Base-by-base conservation (phyloP, 2,888 invertebrate species). In the Rhodophaea formosa region DNA sequence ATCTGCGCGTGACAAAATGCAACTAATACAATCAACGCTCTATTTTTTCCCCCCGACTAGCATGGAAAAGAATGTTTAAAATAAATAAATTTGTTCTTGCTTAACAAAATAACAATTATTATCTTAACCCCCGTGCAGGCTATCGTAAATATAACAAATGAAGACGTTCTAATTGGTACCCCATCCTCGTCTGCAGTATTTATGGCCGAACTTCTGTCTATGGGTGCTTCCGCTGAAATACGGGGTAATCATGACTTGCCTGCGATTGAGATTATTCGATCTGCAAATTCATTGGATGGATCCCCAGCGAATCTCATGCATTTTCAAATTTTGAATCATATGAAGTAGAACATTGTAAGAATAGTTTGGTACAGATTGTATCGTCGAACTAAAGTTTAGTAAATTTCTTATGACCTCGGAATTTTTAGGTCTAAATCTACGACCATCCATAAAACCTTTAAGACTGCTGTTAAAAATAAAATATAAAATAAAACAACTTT, bases 191-290 rank as follows among this genome's bases (percentile, higher is more conserved):
- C 54, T 30, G 44, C 30, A 32, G 15, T 54, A 54, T 54, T 54
- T 54, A 54, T 54, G 54, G 44, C 29, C 44, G 15, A 54, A 54
- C 45, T 54, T 54, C 45, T 54, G 54, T 54, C 54, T 54, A 54
- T 45, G 54, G 32, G 43, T 43, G 44, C 54, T 42, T 23, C 23
- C 30, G 44, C 44, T 54, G 45, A 54, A 54, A 54, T 54, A 54
- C 44, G 54, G 44, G 43, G 45, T 43, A 54, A 45, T 54, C 54
- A 54, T 54, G 54, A 54, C 54, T 30, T 30, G 54, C 30, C 15
- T 45, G 30, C 43, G 8, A 32, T 54, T 30, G 14, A 54, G 54
- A 54, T 54, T 44, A 54, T 44, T 44, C 35, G 30, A 17, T 35
- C 35, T 16, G 15, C 2, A 16, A 51, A 35, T 35, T 15, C n/a